Percentiles rank a stretch among this genome's conserved stretches.
Conservation (phyloP, 2,888 invertebrate genomes). For the Drosophila prostipennis region DNA sequence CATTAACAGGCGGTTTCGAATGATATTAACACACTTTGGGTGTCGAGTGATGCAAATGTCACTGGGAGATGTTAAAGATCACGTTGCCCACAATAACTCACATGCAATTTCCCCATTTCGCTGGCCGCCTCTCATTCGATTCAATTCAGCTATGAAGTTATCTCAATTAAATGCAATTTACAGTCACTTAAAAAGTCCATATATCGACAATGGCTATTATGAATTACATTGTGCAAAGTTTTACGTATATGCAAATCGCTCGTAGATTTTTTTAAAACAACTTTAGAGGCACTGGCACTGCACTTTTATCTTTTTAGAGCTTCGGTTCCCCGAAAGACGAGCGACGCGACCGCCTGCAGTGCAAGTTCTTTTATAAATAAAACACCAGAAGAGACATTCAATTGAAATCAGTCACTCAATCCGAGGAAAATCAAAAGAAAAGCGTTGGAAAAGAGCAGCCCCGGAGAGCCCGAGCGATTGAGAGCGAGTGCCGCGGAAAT, state of each 20-base stretch:
- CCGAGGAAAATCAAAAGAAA: slow-evolving; percentile 59
- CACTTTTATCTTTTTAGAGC: slow-evolving; percentile 44
- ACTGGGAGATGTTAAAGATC: slow-evolving; percentile 18
- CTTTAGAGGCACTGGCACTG: slow-evolving; percentile 26
- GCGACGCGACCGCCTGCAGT: slow-evolving; percentile 71
- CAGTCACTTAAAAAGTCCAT: slow-evolving; percentile 48
- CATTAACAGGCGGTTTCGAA: slow-evolving; percentile 3
- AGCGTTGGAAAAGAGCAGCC: slow-evolving; percentile 38
- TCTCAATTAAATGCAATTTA: slow-evolving; percentile 43
- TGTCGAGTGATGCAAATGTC: slow-evolving; percentile 15
- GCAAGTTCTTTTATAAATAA: slow-evolving; percentile 81
- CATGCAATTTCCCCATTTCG: slow-evolving; percentile 78
- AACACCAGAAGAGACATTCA: slow-evolving; percentile 54
- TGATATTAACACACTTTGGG: slow-evolving; percentile 7
- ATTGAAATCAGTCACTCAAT: slow-evolving; percentile 67
- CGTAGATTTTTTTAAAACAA: slow-evolving; percentile 41
- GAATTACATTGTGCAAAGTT: slow-evolving; percentile 38
- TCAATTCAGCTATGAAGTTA: slow-evolving; percentile 29
- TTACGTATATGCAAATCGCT: slow-evolving; percentile 24
- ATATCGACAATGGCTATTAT: slow-evolving; percentile 25
- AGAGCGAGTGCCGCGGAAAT: slow-evolving; percentile 40
- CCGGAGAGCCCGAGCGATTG: slow-evolving; percentile 24
- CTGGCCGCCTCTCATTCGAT: slow-evolving; percentile 21
- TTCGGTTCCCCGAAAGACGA: slow-evolving; percentile 35
- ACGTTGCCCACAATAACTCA: slow-evolving; percentile 59